Conservation (phyloP, 2,888 invertebrate genomes). For the Agrochola lota region DNA sequence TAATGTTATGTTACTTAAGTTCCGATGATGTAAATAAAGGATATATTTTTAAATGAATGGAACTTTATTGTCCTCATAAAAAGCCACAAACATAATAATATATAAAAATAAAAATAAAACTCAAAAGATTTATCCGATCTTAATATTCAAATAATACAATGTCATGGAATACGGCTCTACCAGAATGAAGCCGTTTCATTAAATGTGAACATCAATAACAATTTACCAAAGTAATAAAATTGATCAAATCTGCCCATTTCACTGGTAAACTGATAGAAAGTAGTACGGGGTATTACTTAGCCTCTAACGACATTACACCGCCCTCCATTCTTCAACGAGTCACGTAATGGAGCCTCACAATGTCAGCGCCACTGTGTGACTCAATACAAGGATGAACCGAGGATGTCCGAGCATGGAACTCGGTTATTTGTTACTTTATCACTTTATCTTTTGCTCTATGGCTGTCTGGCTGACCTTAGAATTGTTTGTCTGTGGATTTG, state of each 20-base stretch:
- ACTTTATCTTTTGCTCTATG: neutral
- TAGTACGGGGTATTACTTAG: constrained; percentile 28
- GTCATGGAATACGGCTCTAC: neutral
- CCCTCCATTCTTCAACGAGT: constrained; percentile 49
- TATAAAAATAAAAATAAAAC: neutral
- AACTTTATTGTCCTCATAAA: neutral
- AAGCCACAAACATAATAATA: no score
- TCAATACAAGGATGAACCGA: neutral
- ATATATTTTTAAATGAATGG: no score
- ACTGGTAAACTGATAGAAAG: constrained; percentile 6
- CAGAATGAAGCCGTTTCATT: constrained; percentile 10
- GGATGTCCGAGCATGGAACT: neutral
- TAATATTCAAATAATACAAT: neutral
- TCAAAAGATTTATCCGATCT: neutral
- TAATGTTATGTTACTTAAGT: no score
- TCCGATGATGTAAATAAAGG: no score
- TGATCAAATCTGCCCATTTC: constrained; percentile 35
- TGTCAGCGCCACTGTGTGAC: constrained; percentile 32
- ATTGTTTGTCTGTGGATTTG: neutral
- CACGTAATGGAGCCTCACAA: constrained; percentile 66
- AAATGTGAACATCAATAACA: constrained; percentile 45
- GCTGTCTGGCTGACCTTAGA: neutral
- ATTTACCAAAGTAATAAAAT: constrained; percentile 50
- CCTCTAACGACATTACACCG: constrained; percentile 31
- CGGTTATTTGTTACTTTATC: neutral